These are phyloP conservation scores for Rhagonycha lutea DNA, from an alignment of 2,888 invertebrate genomes.

Conservation along the genomic window DNA sequence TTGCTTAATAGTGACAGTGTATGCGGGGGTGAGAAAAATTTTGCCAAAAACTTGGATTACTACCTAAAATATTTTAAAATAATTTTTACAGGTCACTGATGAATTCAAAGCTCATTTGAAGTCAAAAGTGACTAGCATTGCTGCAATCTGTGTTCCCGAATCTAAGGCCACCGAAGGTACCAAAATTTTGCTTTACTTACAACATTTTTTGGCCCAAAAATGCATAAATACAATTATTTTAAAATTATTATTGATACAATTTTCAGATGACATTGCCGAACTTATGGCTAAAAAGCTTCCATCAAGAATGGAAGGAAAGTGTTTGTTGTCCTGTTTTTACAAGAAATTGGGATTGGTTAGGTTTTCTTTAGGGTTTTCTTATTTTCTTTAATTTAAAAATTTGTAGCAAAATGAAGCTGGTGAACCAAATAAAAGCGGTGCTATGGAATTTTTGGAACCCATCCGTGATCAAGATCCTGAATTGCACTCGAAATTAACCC, in stretches of 20 bases:
- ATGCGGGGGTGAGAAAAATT: conserved; percentile 4
- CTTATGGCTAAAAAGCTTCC: conserved; percentile 53
- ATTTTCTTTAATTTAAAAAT: neutral
- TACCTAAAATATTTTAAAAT: neutral
- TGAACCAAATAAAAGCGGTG: conserved; percentile 38
- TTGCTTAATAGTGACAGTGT: neutral
- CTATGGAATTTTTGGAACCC: conserved; percentile 46
- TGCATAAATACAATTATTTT: no score
- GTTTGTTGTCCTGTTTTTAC: conserved; percentile 57
- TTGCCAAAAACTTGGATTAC: neutral
- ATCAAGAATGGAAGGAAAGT: conserved; percentile 50
- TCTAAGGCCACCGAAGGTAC: conserved; percentile 17
- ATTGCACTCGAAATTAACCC: conserved; percentile 50
- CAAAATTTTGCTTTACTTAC: neutral
- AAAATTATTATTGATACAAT: no score
- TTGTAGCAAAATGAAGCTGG: conserved; percentile 27
- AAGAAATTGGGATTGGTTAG: conserved; percentile 56
- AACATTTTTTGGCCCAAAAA: neutral
- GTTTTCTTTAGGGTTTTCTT: neutral
- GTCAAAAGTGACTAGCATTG: neutral
- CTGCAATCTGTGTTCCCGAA: conserved; percentile 11
- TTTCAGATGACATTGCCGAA: conserved; percentile 34
- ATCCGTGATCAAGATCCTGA: conserved; percentile 49
- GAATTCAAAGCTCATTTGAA: conserved; percentile 5
- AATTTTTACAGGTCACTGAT: conserved; percentile 7